Percentiles rank a stretch among this genome's conserved stretches.
phyloP scores from a whole-genome alignment of 2,888 invertebrate genomes.

The Hydriomena furcata region DNA sequence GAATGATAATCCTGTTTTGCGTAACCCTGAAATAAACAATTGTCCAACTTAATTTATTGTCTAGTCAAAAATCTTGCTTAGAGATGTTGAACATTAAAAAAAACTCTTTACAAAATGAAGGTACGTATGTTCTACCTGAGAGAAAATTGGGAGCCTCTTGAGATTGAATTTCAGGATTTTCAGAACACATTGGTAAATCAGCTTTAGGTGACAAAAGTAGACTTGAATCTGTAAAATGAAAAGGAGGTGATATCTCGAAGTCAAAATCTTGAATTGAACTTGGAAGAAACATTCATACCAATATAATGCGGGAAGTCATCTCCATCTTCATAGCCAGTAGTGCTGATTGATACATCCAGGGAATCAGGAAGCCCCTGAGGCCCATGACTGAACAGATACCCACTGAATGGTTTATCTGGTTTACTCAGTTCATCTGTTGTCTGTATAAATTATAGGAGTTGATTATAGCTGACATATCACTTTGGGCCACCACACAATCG shows the following conservation, averaged over 20 bases:
- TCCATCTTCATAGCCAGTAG: slow-evolving; percentile 63
- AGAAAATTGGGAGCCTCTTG: slow-evolving; percentile 70
- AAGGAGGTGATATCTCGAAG: not conserved
- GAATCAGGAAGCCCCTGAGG: slow-evolving; percentile 59
- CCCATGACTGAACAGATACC: slow-evolving; percentile 60
- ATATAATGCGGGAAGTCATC: slow-evolving; percentile 66
- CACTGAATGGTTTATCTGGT: slow-evolving; percentile 47
- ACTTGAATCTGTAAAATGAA: slow-evolving; percentile 59
- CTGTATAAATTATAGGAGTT: slow-evolving; percentile 37
- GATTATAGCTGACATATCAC: no score
- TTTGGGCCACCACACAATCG: no score
- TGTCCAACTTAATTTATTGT: no score
- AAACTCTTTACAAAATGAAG: not conserved
- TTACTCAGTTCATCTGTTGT: slow-evolving; percentile 28
- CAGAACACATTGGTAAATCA: slow-evolving; percentile 47
- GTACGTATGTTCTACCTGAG: slow-evolving; percentile 51
- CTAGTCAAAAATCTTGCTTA: no score
- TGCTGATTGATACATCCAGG: slow-evolving; percentile 63
- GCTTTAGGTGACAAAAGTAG: slow-evolving; percentile 72
- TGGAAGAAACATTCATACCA: slow-evolving; percentile 42
- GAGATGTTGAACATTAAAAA: no score
- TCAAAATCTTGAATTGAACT: no score
- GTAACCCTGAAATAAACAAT: slow-evolving; percentile 50
- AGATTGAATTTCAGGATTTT: slow-evolving; percentile 49
- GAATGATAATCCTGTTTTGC: slow-evolving; percentile 64